Conservation (phyloP, 2,113 vertebrate species). For the Bubalus kerabau region DNA sequence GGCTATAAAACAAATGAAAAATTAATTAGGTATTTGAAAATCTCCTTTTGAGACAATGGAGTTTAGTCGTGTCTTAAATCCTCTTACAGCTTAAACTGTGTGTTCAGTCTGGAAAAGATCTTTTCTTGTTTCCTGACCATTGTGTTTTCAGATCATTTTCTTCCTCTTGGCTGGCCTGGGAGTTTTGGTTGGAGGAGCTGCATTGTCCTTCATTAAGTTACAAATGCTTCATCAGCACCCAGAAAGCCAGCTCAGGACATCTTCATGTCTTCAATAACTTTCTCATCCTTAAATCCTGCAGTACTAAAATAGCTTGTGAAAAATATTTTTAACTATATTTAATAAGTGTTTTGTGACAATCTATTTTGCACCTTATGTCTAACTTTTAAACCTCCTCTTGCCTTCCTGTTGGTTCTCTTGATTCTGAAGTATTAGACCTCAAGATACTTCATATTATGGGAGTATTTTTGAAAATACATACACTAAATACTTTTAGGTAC, state of each 20-base stretch:
- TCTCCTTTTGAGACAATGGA: constrained; percentile 60
- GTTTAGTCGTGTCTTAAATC: constrained; percentile 53
- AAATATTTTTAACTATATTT: not conserved
- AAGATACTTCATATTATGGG: not conserved
- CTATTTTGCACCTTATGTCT: not conserved
- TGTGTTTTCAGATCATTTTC: constrained; percentile 54
- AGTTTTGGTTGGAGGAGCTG: constrained; percentile 37
- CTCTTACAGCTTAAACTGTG: constrained; percentile 16
- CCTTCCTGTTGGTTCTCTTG: not conserved
- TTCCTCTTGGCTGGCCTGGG: not conserved
- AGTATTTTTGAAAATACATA: not conserved
- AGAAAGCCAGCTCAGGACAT: not conserved
- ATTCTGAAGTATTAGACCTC: not conserved
- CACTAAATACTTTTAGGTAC: not conserved
- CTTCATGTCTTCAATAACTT: not conserved
- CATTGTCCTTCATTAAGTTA: not conserved
- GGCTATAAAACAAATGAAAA: constrained; percentile 68
- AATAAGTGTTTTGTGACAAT: not conserved
- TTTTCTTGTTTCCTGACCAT: constrained; percentile 49
- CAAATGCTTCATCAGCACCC: not conserved
- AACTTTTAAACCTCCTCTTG: not conserved
- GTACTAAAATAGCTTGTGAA: not conserved
- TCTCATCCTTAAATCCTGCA: not conserved
- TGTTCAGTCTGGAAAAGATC: constrained; percentile 57
- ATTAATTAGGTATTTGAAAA: constrained; percentile 63